Base-by-base conservation (phyloP, 1,140 invertebrate species). In the Muscidifurax raptorellus region DNA sequence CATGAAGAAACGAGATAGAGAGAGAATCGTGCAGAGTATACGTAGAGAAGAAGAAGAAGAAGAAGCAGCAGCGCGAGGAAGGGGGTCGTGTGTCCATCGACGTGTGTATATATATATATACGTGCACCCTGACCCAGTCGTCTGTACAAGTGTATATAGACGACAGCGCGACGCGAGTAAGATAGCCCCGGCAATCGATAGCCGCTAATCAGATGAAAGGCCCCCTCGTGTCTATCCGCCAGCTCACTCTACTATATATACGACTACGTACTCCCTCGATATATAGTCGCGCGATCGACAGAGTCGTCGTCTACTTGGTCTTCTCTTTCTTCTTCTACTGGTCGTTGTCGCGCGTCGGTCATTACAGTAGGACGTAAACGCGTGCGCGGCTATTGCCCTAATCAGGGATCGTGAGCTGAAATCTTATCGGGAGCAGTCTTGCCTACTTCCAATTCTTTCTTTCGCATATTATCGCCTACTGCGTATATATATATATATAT, bases 41-140 rank as follows among this genome's bases (percentile, higher is more conserved):
- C 32, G 32, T 32, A 32, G 36, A 15, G 30, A 74, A 18, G 87
- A 89, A 86, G 80, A 75, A 86, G 71, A 15, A 82, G 59, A 75
- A 83, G 78, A 72, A 52, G 32, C 22, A 64, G 18, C 22, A 44
- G 77, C 59, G 84, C 82, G 87, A 87, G 64, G 82, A 88, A 84
- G 85, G 80, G 87, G 86, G 85, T 86, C 80, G 87, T 72, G 13
- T 59, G 52, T 72, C 71, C 75, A 69, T 74, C 52, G 81, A 77
- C 69, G 10, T n/a, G n/a, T n/a, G n/a, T n/a, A 28, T n/a, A 28
- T n/a, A 30, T n/a, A 71, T n/a, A 74, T n/a, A 88, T 83, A 86
- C 82, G 81, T 75, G 69, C 83, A 90, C 89, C 89, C 90, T 90
- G 89, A 90, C 89, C 89, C 83, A 90, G 82, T 89, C 89, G 64